These are phyloP conservation scores for Athalia circularis DNA, from an alignment of 2,888 invertebrate species.

Conservation along the genomic window DNA sequence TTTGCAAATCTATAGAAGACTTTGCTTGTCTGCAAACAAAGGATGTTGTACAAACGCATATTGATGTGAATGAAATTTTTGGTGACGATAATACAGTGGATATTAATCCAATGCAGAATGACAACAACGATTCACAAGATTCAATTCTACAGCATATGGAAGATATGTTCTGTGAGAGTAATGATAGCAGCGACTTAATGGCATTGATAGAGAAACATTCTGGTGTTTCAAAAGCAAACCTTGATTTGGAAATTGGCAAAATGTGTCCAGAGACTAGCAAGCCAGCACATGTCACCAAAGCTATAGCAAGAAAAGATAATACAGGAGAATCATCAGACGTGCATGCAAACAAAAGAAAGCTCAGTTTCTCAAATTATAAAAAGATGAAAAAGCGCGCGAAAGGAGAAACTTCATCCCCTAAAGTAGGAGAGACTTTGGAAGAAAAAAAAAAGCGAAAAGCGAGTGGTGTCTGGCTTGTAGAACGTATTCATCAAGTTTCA, in stretches of 20 bases:
- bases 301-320: constrained; percentile 33
- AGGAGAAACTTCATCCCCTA: constrained; percentile 46
- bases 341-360: constrained; percentile 53
- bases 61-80: constrained; percentile 51
- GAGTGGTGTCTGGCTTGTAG: constrained; percentile 67
- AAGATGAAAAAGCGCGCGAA: constrained; percentile 53
- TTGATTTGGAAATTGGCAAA: constrained; percentile 62
- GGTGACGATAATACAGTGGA: constrained; percentile 47
- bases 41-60: constrained; percentile 28
- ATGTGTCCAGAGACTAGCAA: constrained; percentile 56
- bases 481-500: constrained; percentile 63
- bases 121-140: constrained; percentile 64
- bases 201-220: constrained; percentile 66
- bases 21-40: constrained; percentile 25
- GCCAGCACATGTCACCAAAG: constrained; percentile 22
- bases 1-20: constrained; percentile 37
- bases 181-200: constrained; percentile 65
- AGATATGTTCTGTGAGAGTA: constrained; percentile 68
- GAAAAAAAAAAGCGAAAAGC: constrained; percentile 57
- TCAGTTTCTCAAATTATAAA: constrained; percentile 62
- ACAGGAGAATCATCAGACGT: constrained; percentile 38
- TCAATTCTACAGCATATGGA: constrained; percentile 66
- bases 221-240: constrained; percentile 60
- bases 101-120: constrained; percentile 47
- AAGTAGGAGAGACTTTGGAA: constrained; percentile 50